Conservation (phyloP, 2,797 vertebrate species). For the Gobio occitaniae region DNA sequence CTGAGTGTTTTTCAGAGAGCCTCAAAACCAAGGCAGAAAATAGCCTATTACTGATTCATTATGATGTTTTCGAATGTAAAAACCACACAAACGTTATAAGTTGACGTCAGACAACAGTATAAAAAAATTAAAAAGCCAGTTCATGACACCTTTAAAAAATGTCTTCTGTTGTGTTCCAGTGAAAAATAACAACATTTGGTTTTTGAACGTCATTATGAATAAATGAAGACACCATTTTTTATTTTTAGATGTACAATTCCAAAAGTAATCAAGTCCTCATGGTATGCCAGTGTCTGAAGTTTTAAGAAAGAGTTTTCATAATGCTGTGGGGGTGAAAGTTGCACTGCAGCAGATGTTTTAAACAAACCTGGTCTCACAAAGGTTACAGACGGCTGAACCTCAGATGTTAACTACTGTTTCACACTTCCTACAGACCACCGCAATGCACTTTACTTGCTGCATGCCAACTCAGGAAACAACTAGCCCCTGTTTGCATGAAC, state of each 20-base stretch:
- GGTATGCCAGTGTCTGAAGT: background rate
- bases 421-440: slow-evolving; percentile 17
- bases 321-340: background rate
- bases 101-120: too few species aligned
- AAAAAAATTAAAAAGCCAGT: too few species aligned
- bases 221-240: background rate
- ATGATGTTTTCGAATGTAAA: too few species aligned
- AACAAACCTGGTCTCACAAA: background rate
- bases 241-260: background rate
- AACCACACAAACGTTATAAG: too few species aligned
- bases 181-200: background rate
- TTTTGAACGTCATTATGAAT: background rate
- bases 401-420: slow-evolving; percentile 2
- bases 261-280: background rate
- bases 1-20: too few species aligned
- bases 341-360: background rate
- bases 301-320: background rate
- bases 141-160: background rate
- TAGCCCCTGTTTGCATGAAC: background rate
- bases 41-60: too few species aligned
- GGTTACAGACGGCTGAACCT: background rate
- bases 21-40: too few species aligned
- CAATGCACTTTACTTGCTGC: background rate
- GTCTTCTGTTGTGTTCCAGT: background rate
- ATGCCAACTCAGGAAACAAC: slow-evolving; percentile 25